Base-by-base conservation (phyloP, 2,113 vertebrate genomes). In the Cyprinodon brontotheroides region DNA sequence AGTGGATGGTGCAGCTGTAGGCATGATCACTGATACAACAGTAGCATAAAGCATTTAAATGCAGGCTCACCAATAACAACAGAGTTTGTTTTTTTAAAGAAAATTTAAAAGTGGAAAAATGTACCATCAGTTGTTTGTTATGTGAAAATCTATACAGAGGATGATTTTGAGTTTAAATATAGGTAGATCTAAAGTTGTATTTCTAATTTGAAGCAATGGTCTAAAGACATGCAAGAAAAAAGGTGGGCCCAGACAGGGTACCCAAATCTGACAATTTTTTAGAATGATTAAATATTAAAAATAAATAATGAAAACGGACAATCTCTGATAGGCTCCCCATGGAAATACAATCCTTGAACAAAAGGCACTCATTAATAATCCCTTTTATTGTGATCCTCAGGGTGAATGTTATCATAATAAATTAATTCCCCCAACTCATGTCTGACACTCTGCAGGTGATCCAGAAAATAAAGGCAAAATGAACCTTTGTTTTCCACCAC, bases 401-500 rank as follows among this genome's bases (percentile, higher is more conserved):
- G 5, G 5, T 57, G 50, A 57, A 20, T 57, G n/a, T 10, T 6
- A 57, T n/a, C 50, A 57, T n/a, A 57, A 20, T 57, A 57, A 7
- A 57, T 57, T 57, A 57, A 7, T 57, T 57, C 50, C 20, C 14
- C n/a, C 15, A 17, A n/a, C 50, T 57, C 50, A 8, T 57, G 50
- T 17, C 17, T 17, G 48, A 50, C 48, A 50, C 48, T 17, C 14
- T 61, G 13, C 22, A 29, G 39, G 65, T 68, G 73, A 20, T 39
- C 4, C 39, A 75, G 65, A 57, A 75, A 75, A 67, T 14, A 57
- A 20, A 57, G 17, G n/a, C 50, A 20, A 57, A 57, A 57, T 57
- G 60, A 37, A 11, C 36, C 60, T 6, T 61, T 61, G 14, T 8
- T 39, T 38, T 17, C 37, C 15, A 37, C 50, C 20, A 10, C 50